Evolutionary conservation across 92 coral and sea anemone species (phyloP).

Genomic region (Siderastrea radians): DNA sequence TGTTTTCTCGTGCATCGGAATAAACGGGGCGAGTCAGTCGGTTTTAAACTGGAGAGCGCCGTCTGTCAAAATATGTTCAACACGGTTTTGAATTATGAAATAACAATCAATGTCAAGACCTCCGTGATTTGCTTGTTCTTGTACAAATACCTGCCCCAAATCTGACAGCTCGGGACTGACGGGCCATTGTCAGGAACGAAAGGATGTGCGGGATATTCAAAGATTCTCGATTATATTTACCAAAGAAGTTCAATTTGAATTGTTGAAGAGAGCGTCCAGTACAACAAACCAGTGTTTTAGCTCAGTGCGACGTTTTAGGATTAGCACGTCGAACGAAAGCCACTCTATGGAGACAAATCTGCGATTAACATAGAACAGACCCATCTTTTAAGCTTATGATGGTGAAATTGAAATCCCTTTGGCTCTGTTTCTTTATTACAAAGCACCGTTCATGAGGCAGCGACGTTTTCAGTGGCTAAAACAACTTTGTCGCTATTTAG

Average conservation of each 20-base stretch:
- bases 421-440: background rate
- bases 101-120: conserved; percentile 40
- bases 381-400: background rate
- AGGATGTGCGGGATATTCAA: background rate
- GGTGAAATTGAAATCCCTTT: background rate
- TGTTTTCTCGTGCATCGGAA: background rate
- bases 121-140: conserved; percentile 33
- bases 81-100: conserved; percentile 19
- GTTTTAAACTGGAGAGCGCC: background rate
- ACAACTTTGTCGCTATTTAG: background rate
- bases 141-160: conserved; percentile 20
- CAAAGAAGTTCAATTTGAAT: conserved; percentile 8
- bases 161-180: background rate
- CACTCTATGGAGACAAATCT: background rate
- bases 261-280: conserved; percentile 2
- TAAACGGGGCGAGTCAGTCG: background rate
- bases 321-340: conserved; percentile 4
- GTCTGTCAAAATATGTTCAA: conserved; percentile 6
- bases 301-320: background rate
- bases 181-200: conserved; percentile 20
- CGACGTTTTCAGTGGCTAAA: background rate
- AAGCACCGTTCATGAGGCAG: background rate
- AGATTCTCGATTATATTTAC: conserved; percentile 12
- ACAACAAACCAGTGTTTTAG: background rate
- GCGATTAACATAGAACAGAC: background rate